Conservation (phyloP, 1,140 invertebrate species). For the Dendrolimus punctatus region DNA sequence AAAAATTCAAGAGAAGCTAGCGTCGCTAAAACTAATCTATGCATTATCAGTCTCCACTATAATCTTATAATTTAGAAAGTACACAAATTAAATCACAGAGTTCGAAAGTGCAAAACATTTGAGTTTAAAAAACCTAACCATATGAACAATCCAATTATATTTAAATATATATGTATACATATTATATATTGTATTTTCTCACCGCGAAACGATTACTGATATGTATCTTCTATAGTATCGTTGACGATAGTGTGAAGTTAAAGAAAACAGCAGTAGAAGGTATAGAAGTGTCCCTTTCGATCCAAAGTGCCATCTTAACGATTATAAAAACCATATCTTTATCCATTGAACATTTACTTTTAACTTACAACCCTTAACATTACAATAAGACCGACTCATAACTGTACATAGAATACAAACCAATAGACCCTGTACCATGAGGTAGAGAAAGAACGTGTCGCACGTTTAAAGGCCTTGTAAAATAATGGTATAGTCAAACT, state of each 20-base stretch:
- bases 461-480: slow-evolving; percentile 16
- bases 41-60: slow-evolving; percentile 69
- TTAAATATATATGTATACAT: slow-evolving; percentile 4
- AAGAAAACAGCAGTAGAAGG: slow-evolving; percentile 41
- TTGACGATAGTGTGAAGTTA: slow-evolving; percentile 46
- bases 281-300: slow-evolving; percentile 54
- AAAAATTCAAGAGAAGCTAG: slow-evolving; percentile 67
- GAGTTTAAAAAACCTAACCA: slow-evolving; percentile 44
- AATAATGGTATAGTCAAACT: slow-evolving; percentile 8
- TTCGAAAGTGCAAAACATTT: slow-evolving; percentile 66
- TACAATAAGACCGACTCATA: slow-evolving; percentile 48
- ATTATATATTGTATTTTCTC: slow-evolving; percentile 31
- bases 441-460: slow-evolving; percentile 11
- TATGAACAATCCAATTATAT: no score
- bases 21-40: slow-evolving; percentile 70
- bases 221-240: slow-evolving; percentile 64
- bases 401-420: slow-evolving; percentile 24
- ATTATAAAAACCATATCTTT: slow-evolving; percentile 44
- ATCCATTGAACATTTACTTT: slow-evolving; percentile 53
- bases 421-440: slow-evolving; percentile 29
- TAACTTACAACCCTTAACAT: slow-evolving; percentile 58
- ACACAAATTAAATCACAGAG: slow-evolving; percentile 69
- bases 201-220: slow-evolving; percentile 60
- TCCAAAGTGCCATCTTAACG: slow-evolving; percentile 43
- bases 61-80: slow-evolving; percentile 71